phyloP scores from a whole-genome alignment of 2,888 invertebrate genomes.

The Meliscaeva auricollis region DNA sequence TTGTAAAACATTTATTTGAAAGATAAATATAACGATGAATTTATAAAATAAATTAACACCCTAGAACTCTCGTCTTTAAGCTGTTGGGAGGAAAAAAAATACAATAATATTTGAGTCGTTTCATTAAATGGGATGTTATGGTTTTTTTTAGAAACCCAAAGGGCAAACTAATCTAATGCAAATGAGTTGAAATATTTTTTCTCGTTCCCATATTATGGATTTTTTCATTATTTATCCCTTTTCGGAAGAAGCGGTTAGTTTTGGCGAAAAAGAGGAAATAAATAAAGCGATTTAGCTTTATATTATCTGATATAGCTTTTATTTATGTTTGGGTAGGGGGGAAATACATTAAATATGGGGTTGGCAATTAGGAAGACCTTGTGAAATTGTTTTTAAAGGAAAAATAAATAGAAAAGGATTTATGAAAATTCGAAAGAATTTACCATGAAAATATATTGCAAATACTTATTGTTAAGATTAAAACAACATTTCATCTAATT shows the following conservation, averaged over 20 bases:
- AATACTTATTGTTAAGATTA: too few relatives aligned
- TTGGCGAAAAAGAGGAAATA: neutral
- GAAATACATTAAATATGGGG: neutral
- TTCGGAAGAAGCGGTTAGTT: neutral
- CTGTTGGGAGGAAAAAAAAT: neutral
- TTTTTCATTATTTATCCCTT: constrained; percentile 1
- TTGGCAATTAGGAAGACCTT: too few relatives aligned
- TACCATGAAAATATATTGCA: too few relatives aligned
- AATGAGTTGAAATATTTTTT: neutral
- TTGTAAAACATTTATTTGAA: neutral
- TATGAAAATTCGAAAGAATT: too few relatives aligned
- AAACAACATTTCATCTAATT: too few relatives aligned
- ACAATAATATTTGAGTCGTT: neutral
- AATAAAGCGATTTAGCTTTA: neutral
- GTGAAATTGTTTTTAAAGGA: too few relatives aligned
- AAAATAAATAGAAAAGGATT: too few relatives aligned
- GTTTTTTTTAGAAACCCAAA: neutral
- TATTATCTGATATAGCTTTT: neutral
- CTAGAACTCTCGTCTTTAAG: neutral
- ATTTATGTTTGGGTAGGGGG: neutral
- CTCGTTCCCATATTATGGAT: neutral
- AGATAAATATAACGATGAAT: constrained; percentile 1
- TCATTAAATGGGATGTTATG: neutral
- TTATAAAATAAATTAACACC: constrained; percentile 20
- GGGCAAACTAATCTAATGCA: neutral